Evolutionary conservation across 1,140 invertebrate species (phyloP), one percentile per base, ranked within the genome.

Genomic region (Littorina saxatilis): DNA sequence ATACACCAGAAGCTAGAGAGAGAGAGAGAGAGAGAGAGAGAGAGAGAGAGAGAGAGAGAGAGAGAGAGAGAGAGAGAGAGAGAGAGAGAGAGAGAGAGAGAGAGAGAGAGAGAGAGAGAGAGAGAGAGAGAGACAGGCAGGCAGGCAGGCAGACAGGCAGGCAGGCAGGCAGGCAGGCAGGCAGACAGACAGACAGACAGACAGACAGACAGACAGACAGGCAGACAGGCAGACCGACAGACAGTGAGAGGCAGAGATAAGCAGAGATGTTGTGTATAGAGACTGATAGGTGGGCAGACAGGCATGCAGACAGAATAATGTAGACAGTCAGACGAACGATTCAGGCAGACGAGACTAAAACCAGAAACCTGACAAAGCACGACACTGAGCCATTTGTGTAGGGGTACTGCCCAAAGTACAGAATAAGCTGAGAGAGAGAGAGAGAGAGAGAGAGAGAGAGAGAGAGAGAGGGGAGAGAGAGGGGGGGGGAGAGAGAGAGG

Each of bases 11-110:
- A n/a, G n/a, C n/a, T n/a, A n/a, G n/a, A n/a, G 52, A 58, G 52
- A 63, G 61, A 63, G 7, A 63, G 61, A 63, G 61, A 63, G 61
- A 63, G 61, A 63, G 61, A 63, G 61, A 63, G 61, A 63, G 61
- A 63, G 27, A 63, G 61, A 63, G 61, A 63, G 27, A 63, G 61
- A 63, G 5, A 63, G 61, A 63, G 5, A 63, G 61, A 63, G 5
- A 63, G 27, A 63, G 1, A 63, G 61, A 63, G 5, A 63, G 61
- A 63, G 27, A 63, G 61, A 63, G 5, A 63, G 27, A 63, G 0
- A 63, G 27, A 63, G 7, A 63, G 27, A 63, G 0, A 63, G 27
- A 63, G 0, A 0, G 20, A 58, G 55, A 58, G 13, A 13, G 1
- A 58, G 0, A 58, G 55, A 58, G 20, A 58, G 1, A 58, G 20